Conservation (phyloP, 2,113 vertebrate genomes). For the Lynx canadensis region DNA sequence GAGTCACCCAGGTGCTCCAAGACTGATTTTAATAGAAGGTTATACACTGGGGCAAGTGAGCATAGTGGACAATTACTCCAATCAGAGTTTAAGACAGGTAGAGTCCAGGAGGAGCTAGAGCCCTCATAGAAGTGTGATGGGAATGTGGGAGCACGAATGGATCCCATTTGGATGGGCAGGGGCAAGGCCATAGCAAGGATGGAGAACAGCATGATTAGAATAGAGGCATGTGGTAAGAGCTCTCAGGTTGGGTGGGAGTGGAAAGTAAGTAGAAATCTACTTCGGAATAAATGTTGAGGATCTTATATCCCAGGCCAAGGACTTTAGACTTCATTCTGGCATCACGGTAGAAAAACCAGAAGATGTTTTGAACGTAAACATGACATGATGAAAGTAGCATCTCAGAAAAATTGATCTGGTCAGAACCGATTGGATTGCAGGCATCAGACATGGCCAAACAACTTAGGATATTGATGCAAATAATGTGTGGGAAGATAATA, state of each 20-base stretch:
- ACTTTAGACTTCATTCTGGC: neutral
- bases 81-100: neutral
- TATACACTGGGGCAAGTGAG: too few relatives aligned
- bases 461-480: neutral
- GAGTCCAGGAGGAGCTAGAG: neutral
- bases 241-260: neutral
- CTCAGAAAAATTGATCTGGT: slow-evolving; percentile 15
- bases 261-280: neutral
- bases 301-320: neutral
- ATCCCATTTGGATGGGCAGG: fast-evolving
- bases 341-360: neutral
- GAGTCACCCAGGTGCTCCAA: neutral
- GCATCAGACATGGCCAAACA: neutral
- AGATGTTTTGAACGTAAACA: neutral
- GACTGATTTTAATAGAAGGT: neutral
- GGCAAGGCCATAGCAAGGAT: fast-evolving
- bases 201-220: fast-evolving
- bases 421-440: neutral
- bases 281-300: neutral
- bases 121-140: neutral
- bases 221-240: fast-evolving
- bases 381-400: neutral
- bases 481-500: neutral
- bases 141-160: fast-evolving
- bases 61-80: too few relatives aligned